These are phyloP conservation scores for Arenaria interpres DNA, from an alignment of 2,113 vertebrate genomes.

Conservation along the genomic window DNA sequence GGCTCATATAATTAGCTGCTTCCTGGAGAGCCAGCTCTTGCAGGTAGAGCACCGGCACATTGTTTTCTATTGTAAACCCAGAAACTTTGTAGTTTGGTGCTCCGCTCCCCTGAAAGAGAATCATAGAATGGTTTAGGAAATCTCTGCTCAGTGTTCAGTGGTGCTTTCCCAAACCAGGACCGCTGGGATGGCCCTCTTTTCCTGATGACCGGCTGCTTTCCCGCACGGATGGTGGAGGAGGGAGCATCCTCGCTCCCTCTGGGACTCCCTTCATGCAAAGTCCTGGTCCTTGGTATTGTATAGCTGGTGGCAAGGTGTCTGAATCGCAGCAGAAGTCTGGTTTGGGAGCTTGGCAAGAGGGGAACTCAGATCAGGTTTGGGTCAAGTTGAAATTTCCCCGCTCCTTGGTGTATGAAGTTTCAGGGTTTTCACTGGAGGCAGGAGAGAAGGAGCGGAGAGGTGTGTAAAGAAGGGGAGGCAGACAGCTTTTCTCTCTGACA, in stretches of 20 bases:
- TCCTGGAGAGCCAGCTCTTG: constrained; percentile 44
- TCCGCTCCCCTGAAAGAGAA: not conserved
- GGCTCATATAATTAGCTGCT: constrained; percentile 48
- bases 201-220: rapidly evolving
- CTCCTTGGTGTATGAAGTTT: not conserved
- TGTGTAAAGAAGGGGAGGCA: not conserved
- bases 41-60: not conserved
- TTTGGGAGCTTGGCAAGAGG: not conserved
- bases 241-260: not conserved
- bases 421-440: not conserved
- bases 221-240: not conserved
- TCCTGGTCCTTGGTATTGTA: rapidly evolving
- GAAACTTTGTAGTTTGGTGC: constrained; percentile 9
- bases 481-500: not conserved
- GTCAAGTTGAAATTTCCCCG: not conserved
- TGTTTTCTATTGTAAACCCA: not conserved
- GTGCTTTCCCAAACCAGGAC: not conserved
- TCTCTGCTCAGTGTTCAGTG: not conserved
- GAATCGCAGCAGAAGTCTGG: not conserved
- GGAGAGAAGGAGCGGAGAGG: not conserved
- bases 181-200: not conserved
- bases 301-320: not conserved
- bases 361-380: not conserved
- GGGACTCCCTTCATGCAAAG: not conserved
- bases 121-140: not conserved